A percentile compares a stretch with the other conserved stretches of the same genome.
These are phyloP conservation scores for Drosophila parthenogenetica DNA, from an alignment of 2,888 invertebrate species.

Conservation along the genomic window DNA sequence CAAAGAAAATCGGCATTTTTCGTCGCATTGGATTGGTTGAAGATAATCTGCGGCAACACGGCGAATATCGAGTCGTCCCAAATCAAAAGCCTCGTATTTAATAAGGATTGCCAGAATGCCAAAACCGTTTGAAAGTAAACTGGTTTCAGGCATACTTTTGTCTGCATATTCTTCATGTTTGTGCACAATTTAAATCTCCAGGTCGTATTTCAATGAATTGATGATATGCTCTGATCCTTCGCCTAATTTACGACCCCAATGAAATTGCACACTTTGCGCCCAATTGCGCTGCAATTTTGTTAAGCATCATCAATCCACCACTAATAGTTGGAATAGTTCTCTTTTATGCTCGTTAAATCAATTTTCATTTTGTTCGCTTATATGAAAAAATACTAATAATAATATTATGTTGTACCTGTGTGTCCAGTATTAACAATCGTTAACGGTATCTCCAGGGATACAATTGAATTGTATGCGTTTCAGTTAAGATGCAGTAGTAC, in stretches of 20 bases:
- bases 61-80: conserved; percentile 53
- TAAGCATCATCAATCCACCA: not conserved
- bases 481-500: too few species aligned
- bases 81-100: conserved; percentile 19
- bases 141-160: conserved; percentile 84
- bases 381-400: too few species aligned
- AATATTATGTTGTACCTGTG: not conserved
- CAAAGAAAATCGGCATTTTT: conserved; percentile 51
- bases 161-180: conserved; percentile 87
- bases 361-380: not conserved
- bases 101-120: conserved; percentile 88
- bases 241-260: conserved; percentile 89
- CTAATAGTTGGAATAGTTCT: not conserved
- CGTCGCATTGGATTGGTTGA: conserved; percentile 44
- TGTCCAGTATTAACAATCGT: not conserved
- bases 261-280: conserved; percentile 85
- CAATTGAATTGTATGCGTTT: not conserved
- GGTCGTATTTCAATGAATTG: conserved; percentile 85
- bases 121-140: conserved; percentile 86
- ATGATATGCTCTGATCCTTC: conserved; percentile 86
- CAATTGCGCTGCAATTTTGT: not conserved
- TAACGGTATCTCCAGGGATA: not conserved
- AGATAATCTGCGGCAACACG: conserved; percentile 52
- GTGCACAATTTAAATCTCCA: conserved; percentile 89
- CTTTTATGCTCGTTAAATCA: not conserved